These are phyloP conservation scores for Sesia apiformis DNA, from an alignment of 2,888 invertebrate genomes.

Conservation along the genomic window DNA sequence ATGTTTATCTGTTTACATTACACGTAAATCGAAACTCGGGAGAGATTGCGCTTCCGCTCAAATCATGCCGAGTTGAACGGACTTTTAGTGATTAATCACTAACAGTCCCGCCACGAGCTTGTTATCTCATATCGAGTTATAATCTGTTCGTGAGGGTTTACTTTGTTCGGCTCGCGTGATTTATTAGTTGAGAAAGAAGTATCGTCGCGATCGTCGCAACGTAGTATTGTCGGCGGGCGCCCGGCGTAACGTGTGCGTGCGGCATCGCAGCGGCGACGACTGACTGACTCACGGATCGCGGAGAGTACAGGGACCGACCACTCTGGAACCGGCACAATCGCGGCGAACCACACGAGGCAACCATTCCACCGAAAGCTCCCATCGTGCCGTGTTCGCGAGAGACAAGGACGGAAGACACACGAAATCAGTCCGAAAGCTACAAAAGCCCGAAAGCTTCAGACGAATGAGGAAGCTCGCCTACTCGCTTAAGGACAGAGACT, in stretches of 20 bases:
- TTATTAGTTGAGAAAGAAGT: conserved; percentile 59
- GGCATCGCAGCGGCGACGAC: conserved; percentile 59
- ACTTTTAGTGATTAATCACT: conserved; percentile 56
- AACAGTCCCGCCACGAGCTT: conserved; percentile 35
- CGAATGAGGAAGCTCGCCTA: conserved; percentile 42
- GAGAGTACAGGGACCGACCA: background rate
- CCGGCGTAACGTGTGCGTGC: conserved; percentile 48
- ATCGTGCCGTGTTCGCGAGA: conserved; percentile 21
- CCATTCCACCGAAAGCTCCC: conserved; percentile 30
- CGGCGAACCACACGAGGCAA: conserved; percentile 22
- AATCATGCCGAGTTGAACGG: conserved; percentile 38
- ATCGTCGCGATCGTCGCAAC: conserved; percentile 53
- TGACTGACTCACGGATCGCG: conserved; percentile 12
- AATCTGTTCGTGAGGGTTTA: conserved; percentile 57
- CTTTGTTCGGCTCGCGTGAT: conserved; percentile 50
- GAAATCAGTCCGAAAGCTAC: conserved; percentile 33
- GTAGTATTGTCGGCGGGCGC: conserved; percentile 30
- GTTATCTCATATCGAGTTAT: conserved; percentile 62
- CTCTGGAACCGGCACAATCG: conserved; percentile 31
- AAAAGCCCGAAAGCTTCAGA: conserved; percentile 28
- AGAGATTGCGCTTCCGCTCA: conserved; percentile 44
- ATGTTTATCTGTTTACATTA: conserved; percentile 60
- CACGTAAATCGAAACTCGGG: conserved; percentile 41
- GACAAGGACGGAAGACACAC: conserved; percentile 41
- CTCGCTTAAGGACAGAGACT: conserved; percentile 28